Evolutionary conservation across 2,113 vertebrate species (phyloP).

Genomic region (Oostethus manadensis): DNA sequence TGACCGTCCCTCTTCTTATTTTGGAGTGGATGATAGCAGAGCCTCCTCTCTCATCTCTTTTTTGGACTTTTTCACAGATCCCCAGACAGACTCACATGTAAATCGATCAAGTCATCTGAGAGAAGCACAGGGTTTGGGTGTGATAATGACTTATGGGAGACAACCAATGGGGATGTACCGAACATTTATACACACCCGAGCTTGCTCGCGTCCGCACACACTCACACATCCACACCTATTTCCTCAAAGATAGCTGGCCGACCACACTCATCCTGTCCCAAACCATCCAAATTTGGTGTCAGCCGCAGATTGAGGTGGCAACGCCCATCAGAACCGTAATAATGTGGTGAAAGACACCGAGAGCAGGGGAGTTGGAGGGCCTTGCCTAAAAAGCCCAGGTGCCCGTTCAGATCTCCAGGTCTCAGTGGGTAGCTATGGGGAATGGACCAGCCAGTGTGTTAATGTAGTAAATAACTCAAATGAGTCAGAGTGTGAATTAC

Average conservation of each 20-base stretch:
- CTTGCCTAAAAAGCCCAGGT: conserved; percentile 42
- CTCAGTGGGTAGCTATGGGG: conserved; percentile 62
- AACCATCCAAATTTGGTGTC: conserved; percentile 47
- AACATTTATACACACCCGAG: conserved; percentile 34
- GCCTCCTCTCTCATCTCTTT: conserved; percentile 34
- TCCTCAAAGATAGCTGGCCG: conserved; percentile 44
- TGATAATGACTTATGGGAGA: conserved; percentile 67
- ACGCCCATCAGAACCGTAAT: conserved; percentile 48
- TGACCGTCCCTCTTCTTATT: conserved; percentile 54
- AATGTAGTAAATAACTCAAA: conserved; percentile 75
- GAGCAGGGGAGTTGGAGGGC: conserved; percentile 30
- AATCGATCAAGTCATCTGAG: conserved; percentile 67
- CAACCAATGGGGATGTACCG: conserved; percentile 44
- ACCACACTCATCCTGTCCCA: conserved; percentile 48
- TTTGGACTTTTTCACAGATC: conserved; percentile 55
- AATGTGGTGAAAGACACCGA: conserved; percentile 22
- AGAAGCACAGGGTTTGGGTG: conserved; percentile 57
- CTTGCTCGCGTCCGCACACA: conserved; percentile 25
- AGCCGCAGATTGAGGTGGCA: conserved; percentile 60
- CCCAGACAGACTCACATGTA: conserved; percentile 62
- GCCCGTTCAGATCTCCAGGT: conserved; percentile 47
- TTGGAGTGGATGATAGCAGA: conserved; percentile 51
- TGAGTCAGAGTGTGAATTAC: conserved; percentile 73
- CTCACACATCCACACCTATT: conserved; percentile 54
- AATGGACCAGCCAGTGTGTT: conserved; percentile 58